Evolutionary conservation across 1,140 invertebrate genomes (phyloP).

Genomic region (Leptestheria dahalacensis): DNA sequence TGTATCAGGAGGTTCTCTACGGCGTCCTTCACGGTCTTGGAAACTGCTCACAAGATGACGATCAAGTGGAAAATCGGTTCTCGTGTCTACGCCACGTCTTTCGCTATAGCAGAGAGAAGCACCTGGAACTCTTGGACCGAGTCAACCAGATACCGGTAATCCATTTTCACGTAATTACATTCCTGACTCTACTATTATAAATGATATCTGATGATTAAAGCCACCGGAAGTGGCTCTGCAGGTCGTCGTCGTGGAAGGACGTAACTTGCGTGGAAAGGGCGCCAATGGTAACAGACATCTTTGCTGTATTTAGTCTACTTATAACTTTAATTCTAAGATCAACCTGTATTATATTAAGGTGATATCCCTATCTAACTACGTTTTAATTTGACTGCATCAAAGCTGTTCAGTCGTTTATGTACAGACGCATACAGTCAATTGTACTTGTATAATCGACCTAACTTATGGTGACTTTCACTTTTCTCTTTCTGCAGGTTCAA

Average conservation of each 20-base stretch:
- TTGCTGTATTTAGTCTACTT: no score
- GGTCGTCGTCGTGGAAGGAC: constrained; percentile 81
- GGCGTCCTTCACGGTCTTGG: neutral
- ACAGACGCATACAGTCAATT: no score
- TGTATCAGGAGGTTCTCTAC: neutral
- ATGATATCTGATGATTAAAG: no score
- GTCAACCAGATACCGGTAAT: neutral
- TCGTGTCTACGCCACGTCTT: neutral
- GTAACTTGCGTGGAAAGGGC: constrained; percentile 84
- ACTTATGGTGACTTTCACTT: no score
- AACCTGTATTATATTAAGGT: no score
- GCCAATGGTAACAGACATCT: constrained; percentile 53
- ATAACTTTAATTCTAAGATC: no score
- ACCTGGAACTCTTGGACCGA: neutral
- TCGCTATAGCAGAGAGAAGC: neutral
- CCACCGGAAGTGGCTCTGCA: constrained; percentile 84
- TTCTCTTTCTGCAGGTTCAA: constrained; percentile 43
- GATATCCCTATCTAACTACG: no score
- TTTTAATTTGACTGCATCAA: no score
- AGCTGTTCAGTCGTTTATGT: no score
- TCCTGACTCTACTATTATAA: no score
- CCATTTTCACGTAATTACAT: no score
- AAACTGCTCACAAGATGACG: neutral
- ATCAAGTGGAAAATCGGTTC: neutral
- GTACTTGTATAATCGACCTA: no score